A percentile compares a stretch with the other conserved stretches of the same genome.
These are phyloP conservation scores for Chouioia cunea DNA, from an alignment of 2,888 invertebrate genomes.

Conservation along the genomic window DNA sequence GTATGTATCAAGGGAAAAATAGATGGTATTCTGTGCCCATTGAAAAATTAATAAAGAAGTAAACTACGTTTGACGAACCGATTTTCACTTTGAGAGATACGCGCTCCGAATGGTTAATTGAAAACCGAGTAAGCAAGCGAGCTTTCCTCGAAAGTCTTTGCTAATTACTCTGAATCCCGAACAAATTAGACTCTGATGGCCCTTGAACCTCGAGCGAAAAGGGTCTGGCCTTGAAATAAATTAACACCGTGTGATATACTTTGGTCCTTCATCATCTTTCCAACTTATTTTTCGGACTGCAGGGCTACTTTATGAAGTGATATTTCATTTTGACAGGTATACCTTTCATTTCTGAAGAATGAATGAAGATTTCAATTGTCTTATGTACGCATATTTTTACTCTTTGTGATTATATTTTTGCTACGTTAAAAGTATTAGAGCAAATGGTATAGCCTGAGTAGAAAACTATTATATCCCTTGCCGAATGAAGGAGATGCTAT, in stretches of 20 bases:
- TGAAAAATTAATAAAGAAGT: background rate
- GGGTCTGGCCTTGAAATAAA: conserved; percentile 21
- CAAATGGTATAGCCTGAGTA: no score
- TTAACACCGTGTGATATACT: conserved; percentile 11
- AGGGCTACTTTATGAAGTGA: background rate
- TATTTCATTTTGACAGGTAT: background rate
- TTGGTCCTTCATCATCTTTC: conserved; percentile 19
- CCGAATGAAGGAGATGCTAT: no score
- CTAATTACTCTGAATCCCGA: conserved; percentile 38
- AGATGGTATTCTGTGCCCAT: no score
- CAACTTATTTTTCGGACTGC: background rate
- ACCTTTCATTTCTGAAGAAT: no score
- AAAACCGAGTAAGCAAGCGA: background rate
- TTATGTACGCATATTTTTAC: no score
- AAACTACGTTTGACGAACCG: conserved; percentile 54
- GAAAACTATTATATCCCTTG: no score
- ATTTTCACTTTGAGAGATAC: conserved; percentile 57
- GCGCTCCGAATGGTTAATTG: conserved; percentile 58
- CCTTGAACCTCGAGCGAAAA: background rate
- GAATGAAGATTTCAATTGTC: no score
- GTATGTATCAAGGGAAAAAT: no score
- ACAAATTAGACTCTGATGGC: conserved; percentile 31
- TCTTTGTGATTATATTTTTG: no score
- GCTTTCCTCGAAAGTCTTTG: background rate
- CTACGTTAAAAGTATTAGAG: no score